phyloP scores from a whole-genome alignment of 2,888 invertebrate genomes.

The Noctua comes region DNA sequence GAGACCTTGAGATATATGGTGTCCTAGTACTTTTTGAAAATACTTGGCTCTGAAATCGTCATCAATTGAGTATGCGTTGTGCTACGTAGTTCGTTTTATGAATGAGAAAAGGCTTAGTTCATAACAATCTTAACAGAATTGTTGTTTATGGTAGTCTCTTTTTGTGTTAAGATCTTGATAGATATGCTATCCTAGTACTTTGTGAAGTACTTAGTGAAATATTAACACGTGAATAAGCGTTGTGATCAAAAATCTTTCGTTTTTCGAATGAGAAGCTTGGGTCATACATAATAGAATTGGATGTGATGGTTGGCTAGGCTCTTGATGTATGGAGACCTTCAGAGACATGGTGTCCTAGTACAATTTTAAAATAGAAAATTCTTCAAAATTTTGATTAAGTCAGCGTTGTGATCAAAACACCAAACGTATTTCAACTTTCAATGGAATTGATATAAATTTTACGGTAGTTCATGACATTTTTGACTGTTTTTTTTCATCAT shows the following conservation, averaged over 20 bases:
- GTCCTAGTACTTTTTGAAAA: constrained; percentile 9
- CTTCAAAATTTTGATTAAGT: background rate
- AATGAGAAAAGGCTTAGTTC: background rate
- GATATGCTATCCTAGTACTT: background rate
- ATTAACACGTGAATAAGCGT: background rate
- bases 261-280: background rate
- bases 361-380: background rate
- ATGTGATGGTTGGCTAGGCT: background rate
- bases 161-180: background rate
- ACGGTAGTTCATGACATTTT: background rate
- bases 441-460: too few species aligned
- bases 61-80: background rate
- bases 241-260: background rate
- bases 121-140: background rate
- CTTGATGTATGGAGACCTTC: background rate
- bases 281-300: background rate
- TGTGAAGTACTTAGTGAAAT: background rate
- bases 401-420: background rate
- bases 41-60: background rate
- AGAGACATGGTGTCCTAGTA: background rate
- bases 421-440: too few species aligned
- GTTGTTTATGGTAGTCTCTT: background rate
- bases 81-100: background rate
- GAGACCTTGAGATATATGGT: constrained; percentile 19
- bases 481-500: too few species aligned